Percentiles rank a stretch among this genome's conserved stretches.
These are phyloP conservation scores for Pocillopora verrucosa DNA, from an alignment of 64 coral and sea anemone genomes.

Conservation along the genomic window DNA sequence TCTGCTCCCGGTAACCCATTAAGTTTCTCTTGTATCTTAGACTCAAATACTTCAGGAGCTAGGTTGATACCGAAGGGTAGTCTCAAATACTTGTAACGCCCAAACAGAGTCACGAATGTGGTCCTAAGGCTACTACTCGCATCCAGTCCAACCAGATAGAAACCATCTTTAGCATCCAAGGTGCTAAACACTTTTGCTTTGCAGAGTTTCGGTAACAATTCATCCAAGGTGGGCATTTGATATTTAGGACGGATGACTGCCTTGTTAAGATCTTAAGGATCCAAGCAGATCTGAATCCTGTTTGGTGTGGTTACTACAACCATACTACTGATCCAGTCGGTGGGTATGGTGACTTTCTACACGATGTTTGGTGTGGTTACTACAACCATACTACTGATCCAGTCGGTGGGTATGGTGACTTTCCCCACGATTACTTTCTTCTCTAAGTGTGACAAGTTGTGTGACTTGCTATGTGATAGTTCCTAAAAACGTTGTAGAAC, in stretches of 20 bases:
- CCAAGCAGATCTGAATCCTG: conserved; percentile 56
- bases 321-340: conserved; percentile 57
- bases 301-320: conserved; percentile 14
- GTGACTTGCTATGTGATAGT: too few species aligned
- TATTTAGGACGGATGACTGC: conserved; percentile 15
- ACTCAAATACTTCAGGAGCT: conserved; percentile 38
- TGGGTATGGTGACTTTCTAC: neutral
- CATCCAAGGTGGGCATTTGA: conserved; percentile 30
- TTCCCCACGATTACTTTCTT: conserved; percentile 10
- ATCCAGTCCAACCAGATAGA: conserved; percentile 44
- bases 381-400: conserved; percentile 59
- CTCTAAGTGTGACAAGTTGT: too few species aligned
- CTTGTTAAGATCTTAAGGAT: conserved; percentile 46
- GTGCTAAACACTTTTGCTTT: conserved; percentile 46
- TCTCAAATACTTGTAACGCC: conserved; percentile 17
- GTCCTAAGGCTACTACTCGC: conserved; percentile 6
- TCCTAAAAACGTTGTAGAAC: too few species aligned
- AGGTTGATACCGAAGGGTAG: conserved; percentile 44
- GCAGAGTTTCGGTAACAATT: conserved; percentile 36
- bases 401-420: neutral
- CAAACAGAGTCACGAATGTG: conserved; percentile 25
- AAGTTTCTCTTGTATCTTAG: conserved; percentile 34
- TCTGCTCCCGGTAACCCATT: conserved; percentile 29
- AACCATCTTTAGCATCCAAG: conserved; percentile 54
- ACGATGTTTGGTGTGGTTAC: conserved; percentile 7